Conservation (phyloP, 1,140 invertebrate species). For the Chrysopa pallens region DNA sequence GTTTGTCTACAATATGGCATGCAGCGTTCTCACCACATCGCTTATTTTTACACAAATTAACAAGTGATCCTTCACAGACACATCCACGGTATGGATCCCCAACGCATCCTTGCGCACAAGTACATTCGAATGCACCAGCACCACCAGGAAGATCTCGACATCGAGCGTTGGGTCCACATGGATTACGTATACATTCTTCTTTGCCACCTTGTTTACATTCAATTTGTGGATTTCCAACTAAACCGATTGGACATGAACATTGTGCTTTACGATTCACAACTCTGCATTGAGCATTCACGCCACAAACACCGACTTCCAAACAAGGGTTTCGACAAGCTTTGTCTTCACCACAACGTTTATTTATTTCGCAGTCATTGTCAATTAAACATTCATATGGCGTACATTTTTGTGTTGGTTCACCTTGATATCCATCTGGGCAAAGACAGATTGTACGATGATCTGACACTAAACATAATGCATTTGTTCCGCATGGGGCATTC, state of each 20-base stretch:
- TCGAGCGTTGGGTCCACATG: constrained; percentile 68
- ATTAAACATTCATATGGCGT: constrained; percentile 54
- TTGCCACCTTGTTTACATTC: constrained; percentile 51
- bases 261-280: constrained; percentile 53
- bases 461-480: constrained; percentile 53
- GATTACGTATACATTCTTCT: constrained; percentile 53
- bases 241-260: constrained; percentile 71
- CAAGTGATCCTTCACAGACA: constrained; percentile 40
- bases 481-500: constrained; percentile 46
- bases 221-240: constrained; percentile 60
- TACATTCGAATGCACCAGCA: constrained; percentile 54
- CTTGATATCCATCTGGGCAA: constrained; percentile 67
- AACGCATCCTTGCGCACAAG: constrained; percentile 55
- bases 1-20: constrained; percentile 46
- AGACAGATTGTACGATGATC: constrained; percentile 66
- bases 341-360: constrained; percentile 53
- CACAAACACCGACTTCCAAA: constrained; percentile 52
- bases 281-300: constrained; percentile 71
- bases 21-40: constrained; percentile 66
- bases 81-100: constrained; percentile 68
- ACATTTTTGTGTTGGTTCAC: constrained; percentile 56
- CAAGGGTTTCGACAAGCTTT: constrained; percentile 73
- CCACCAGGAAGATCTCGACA: constrained; percentile 49
- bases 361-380: constrained; percentile 58
- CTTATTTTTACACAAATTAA: constrained; percentile 46